Percentiles rank a stretch among this genome's conserved stretches.
Conservation (phyloP, 2,888 invertebrate genomes). For the Bugulina stolonifera region DNA sequence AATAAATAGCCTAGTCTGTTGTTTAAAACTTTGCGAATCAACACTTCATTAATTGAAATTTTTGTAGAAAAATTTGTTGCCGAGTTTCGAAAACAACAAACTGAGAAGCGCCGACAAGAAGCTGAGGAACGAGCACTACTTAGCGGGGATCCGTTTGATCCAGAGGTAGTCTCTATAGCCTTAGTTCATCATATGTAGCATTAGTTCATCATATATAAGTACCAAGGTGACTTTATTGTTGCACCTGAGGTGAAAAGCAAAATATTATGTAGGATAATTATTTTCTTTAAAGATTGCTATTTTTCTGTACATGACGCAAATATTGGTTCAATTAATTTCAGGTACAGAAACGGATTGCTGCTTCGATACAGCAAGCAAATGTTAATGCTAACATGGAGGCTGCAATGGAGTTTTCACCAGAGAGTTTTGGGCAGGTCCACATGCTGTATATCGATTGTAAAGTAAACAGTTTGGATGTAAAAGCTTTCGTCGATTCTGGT, state of each 20-base stretch:
- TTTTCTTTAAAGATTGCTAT: too few species aligned
- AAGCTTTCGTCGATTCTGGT: slow-evolving; percentile 95
- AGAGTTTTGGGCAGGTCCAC: slow-evolving; percentile 92
- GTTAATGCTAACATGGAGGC: slow-evolving; percentile 98
- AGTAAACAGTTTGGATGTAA: slow-evolving; percentile 92
- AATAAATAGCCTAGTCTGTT: too few species aligned
- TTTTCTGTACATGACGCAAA: too few species aligned
- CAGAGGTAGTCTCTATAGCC: too few species aligned
- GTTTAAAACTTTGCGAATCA: too few species aligned
- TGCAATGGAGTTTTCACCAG: slow-evolving; percentile 97
- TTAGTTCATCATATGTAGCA: too few species aligned
- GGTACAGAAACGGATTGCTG: slow-evolving; percentile 83
- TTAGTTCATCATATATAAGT: too few species aligned
- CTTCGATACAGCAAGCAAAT: slow-evolving; percentile 90
- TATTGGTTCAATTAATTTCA: too few species aligned
- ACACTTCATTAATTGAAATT: too few species aligned
- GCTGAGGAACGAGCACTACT: slow-evolving; percentile 78
- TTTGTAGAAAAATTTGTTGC: slow-evolving; percentile 46
- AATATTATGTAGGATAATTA: too few species aligned
- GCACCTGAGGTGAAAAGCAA: too few species aligned
- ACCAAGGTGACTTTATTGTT: too few species aligned
- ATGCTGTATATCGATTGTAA: slow-evolving; percentile 96
- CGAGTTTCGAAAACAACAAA: slow-evolving; percentile 59
- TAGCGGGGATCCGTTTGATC: slow-evolving; percentile 89
- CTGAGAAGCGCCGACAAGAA: slow-evolving; percentile 74